A percentile compares a stretch with the other conserved stretches of the same genome.
Evolutionary conservation across 2,888 invertebrate species (phyloP).

Genomic region (Polyploca ridens): DNA sequence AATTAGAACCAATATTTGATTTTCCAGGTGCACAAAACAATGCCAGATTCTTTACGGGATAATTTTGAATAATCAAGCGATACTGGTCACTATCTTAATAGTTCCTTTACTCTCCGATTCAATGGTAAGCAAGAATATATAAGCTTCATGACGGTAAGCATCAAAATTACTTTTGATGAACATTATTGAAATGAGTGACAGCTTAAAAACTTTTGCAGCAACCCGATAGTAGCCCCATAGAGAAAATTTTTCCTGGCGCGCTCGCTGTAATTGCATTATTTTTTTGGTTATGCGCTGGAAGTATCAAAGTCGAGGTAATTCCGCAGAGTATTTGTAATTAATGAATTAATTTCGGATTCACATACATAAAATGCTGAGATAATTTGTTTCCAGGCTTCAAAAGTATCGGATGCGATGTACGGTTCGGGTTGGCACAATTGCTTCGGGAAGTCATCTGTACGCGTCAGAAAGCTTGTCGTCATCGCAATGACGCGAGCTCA

Average conservation of each 20-base stretch:
- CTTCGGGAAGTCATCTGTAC: conserved; percentile 26
- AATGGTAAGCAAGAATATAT: conserved; percentile 43
- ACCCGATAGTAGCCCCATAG: conserved; percentile 30
- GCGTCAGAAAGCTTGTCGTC: conserved; percentile 38
- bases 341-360: no score
- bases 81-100: conserved; percentile 39
- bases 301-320: conserved; percentile 52
- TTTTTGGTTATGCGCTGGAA: conserved; percentile 56
- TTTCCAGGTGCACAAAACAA: conserved; percentile 48
- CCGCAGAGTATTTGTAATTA: neutral
- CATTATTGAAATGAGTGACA: neutral
- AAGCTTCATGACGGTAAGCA: no score
- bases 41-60: conserved; percentile 45
- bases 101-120: neutral
- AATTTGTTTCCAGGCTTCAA: conserved; percentile 35
- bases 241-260: neutral
- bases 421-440: conserved; percentile 54
- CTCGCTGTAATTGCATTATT: conserved; percentile 30
- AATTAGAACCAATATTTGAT: no score
- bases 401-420: conserved; percentile 52
- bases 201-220: conserved; percentile 30
- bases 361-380: no score
- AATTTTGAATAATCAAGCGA: conserved; percentile 39
- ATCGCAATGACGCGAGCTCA: conserved; percentile 45
- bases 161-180: no score